Conservation (phyloP, 2,797 vertebrate species). For the Momotus momota region DNA sequence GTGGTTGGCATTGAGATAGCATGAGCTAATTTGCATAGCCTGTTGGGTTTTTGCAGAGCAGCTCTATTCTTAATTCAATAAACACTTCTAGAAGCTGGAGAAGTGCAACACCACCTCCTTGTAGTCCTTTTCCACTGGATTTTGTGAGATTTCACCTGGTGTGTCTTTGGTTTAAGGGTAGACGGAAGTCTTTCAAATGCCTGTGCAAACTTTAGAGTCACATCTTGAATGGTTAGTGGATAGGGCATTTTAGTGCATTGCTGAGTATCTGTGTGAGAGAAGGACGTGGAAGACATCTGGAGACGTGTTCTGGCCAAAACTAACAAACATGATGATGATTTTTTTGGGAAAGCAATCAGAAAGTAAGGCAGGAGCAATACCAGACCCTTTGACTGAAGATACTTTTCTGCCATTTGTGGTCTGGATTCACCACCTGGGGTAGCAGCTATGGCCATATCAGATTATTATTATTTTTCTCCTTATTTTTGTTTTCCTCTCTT, state of each 20-base stretch:
- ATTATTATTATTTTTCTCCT: background rate
- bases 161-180: background rate
- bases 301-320: constrained; percentile 28
- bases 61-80: background rate
- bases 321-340: constrained; percentile 14
- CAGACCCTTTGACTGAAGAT: background rate
- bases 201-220: background rate
- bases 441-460: background rate
- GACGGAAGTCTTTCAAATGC: background rate
- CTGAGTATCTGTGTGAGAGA: background rate
- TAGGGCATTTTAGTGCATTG: background rate
- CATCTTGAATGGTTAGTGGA: background rate
- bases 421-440: background rate
- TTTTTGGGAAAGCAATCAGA: constrained; percentile 37
- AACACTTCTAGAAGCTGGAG: background rate
- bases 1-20: background rate
- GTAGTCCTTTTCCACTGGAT: background rate
- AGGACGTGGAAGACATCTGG: background rate
- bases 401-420: background rate
- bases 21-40: background rate
- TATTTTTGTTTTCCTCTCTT: background rate
- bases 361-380: background rate
- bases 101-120: background rate
- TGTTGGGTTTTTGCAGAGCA: background rate
- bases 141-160: background rate